Evolutionary conservation across 2,113 vertebrate genomes (phyloP).

Genomic region (Nycticryphes semicollaris): DNA sequence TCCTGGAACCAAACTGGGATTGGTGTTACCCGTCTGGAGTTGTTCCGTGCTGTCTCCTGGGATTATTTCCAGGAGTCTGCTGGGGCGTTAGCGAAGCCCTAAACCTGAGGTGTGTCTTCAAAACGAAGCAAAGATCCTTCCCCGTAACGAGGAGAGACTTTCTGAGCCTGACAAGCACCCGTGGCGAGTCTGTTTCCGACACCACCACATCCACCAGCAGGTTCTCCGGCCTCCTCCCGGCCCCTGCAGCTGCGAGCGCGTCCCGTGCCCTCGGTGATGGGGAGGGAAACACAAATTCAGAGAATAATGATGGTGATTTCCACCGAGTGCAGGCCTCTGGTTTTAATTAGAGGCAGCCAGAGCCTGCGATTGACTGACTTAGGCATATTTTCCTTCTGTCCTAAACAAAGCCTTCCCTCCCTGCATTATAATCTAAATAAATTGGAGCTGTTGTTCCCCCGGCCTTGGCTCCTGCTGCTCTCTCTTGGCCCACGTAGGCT

Average conservation of each 20-base stretch:
- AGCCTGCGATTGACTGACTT: background rate
- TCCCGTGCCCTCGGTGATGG: accelerated
- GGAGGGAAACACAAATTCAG: background rate
- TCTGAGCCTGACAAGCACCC: accelerated
- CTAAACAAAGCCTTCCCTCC: background rate
- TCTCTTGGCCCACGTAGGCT: background rate
- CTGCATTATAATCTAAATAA: background rate
- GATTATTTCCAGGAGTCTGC: background rate
- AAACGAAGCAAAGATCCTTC: background rate
- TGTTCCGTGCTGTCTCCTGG: accelerated
- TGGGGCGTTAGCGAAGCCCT: background rate
- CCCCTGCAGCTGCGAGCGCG: accelerated
- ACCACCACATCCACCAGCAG: background rate
- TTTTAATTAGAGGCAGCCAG: background rate
- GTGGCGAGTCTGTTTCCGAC: accelerated
- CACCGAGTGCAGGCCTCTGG: background rate
- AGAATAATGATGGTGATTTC: accelerated
- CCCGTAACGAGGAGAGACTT: background rate
- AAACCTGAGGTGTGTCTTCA: accelerated
- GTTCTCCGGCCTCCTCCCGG: background rate
- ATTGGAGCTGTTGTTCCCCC: background rate
- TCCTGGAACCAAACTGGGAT: background rate
- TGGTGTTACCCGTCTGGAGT: background rate
- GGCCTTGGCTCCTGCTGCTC: background rate
- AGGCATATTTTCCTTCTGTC: background rate